Percentiles rank a stretch among this genome's conserved stretches.
phyloP scores from a whole-genome alignment of 2,113 vertebrate species.

The Aleadryas rufinucha region DNA sequence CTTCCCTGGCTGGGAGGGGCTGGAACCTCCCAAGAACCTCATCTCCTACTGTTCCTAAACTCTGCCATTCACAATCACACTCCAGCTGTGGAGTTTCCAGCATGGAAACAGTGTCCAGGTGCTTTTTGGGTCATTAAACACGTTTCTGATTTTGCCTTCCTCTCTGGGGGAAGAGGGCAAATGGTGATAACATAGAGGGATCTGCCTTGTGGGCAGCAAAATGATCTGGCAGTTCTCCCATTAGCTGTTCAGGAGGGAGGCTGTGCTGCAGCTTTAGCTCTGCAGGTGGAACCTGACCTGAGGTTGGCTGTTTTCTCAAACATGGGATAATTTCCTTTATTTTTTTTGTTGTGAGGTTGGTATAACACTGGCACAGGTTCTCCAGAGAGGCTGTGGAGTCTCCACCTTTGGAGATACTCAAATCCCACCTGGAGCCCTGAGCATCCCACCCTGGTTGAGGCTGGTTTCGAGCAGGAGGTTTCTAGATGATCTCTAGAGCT shows the following conservation, averaged over 20 bases:
- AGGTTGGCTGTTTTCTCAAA: background rate
- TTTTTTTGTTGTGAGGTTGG: background rate
- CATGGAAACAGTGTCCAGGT: background rate
- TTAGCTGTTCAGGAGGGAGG: background rate
- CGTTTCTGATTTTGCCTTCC: background rate
- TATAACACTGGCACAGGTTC: background rate
- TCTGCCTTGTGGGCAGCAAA: background rate
- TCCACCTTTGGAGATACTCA: background rate
- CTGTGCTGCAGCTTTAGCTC: background rate
- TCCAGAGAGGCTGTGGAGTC: background rate
- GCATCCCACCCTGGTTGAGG: background rate
- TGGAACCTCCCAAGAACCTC: background rate
- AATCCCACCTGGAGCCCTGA: background rate
- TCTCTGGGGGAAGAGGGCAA: background rate
- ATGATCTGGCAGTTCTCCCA: background rate
- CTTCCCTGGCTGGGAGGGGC: background rate
- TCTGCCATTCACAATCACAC: accelerated
- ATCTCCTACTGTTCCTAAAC: background rate
- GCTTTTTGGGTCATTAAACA: background rate
- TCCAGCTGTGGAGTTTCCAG: background rate
- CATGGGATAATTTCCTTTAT: too few relatives aligned
- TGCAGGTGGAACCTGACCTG: background rate
- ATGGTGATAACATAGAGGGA: accelerated
- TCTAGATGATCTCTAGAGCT: background rate
- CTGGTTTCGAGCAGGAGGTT: background rate